Base-by-base conservation (phyloP, 2,888 invertebrate genomes). In the Colostygia pectinataria region DNA sequence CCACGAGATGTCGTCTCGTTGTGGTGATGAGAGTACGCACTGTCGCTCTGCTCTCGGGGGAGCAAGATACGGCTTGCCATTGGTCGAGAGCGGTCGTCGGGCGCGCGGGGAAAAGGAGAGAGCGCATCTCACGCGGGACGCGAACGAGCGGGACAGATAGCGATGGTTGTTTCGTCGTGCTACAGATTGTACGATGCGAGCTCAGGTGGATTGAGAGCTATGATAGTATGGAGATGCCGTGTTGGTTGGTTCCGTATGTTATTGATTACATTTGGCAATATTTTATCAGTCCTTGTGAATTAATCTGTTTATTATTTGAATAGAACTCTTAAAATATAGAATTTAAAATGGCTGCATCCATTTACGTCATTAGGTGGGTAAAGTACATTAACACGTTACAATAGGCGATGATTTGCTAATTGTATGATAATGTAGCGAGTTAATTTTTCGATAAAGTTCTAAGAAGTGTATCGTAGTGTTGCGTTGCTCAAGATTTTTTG, bases 21-120 rank as follows among this genome's bases (percentile, higher is more conserved):
- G 77, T 83, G 82, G 79, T 86, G 88, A 86, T 85, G 88, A 89
- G 89, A 88, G 84, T 77, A 88, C 88, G 87, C 89, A 87, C 84
- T 90, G 89, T 89, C 89, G 89, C 84, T 87, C 79, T 89, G 84
- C 88, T 89, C 89, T 89, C 89, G 88, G 81, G 89, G 89, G 89
- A 89, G 88, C 88, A 88, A 74, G 81, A 89, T 87, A 89, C 87
- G 86, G 81, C 78, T 66, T 82, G 80, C 80, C 80, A 90, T 90
- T 90, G 89, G 89, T 87, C 81, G 89, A 87, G 83, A 85, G 74
- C 78, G 79, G 65, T 71, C 66, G 70, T 63, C 79, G 74, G 71
- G 72, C 73, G 80, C 76, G 74, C 78, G 79, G 84, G 75, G 80
- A 74, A 82, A 87, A 76, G 70, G 89, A 90, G 88, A 89, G 80